Evolutionary conservation across 2,113 vertebrate genomes (phyloP), one percentile per base, ranked within the genome.

Genomic region (Pavo muticus): DNA sequence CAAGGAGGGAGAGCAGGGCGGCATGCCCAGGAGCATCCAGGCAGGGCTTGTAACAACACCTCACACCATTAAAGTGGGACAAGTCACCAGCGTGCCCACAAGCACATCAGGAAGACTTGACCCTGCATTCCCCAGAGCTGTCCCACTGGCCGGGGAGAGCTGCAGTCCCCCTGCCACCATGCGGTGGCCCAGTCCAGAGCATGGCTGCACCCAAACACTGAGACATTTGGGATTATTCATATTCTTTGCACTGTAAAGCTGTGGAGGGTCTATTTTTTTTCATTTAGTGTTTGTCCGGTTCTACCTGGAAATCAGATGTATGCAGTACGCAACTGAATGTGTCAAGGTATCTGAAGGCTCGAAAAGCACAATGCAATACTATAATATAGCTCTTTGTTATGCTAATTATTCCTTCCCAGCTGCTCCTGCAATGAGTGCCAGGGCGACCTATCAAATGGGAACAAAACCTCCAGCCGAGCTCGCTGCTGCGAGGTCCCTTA

Each of bases 371-470:
- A 76, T 81, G 79, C 92, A 50, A 96, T 94, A 65, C 93, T 94
- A 40, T 39, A 91, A 96, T 87, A 91, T 61, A 85, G 96, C 92
- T 95, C 97, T 98, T 98, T 98, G 98, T 98, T 97, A 98, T 97
- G 97, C 95, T 97, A 98, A 98, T 98, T 97, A 83, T 87, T 91
- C 88, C 96, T 97, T 97, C 94, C 96, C 98, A 98, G 98, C 97
- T 97, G 96, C 97, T 97, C 91, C 94, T 94, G 96, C 97, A 97
- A 86, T 20, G 70, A 76, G 83, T 79, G 73, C 95, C 95, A 97
- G 95, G 90, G 86, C 80, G 39, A 90, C 94, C 96, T 96, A 95
- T 91, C 96, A 94, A 94, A 93, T 65, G 92, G 96, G 96, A 97
- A 96, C 86, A 87, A 95, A 97, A 96, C 67, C 93, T 93, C 86